Evolutionary conservation across 2,888 invertebrate genomes (phyloP).

Genomic region (Argyresthia goedartella): DNA sequence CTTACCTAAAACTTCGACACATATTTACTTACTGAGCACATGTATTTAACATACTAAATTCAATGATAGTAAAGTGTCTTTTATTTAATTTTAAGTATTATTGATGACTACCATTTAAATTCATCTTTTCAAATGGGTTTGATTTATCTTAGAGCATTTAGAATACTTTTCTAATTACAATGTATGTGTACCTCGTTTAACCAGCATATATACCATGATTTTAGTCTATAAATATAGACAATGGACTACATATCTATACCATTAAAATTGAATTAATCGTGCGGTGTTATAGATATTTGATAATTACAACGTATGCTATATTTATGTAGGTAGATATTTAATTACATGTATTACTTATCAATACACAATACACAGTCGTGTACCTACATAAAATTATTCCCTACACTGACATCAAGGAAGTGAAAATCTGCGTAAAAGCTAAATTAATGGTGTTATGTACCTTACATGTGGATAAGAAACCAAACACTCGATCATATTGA

Average conservation of each 20-base stretch:
- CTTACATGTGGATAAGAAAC: constrained; percentile 57
- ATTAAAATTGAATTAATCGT: neutral
- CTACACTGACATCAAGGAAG: constrained; percentile 11
- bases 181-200: constrained; percentile 64
- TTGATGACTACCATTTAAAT: no score
- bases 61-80: no score
- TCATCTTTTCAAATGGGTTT: no score
- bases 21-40: no score
- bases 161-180: constrained; percentile 52
- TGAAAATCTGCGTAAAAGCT: constrained; percentile 62
- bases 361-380: neutral
- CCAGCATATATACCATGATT: constrained; percentile 35
- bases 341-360: neutral
- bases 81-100: no score
- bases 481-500: constrained; percentile 65
- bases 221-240: neutral
- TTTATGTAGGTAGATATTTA: neutral
- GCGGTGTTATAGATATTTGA: no score
- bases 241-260: neutral
- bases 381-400: neutral
- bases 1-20: no score
- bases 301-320: no score
- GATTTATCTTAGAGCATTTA: neutral
- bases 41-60: no score
- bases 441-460: constrained; percentile 68